A percentile compares a stretch with the other conserved stretches of the same genome.
Conservation (phyloP, 2,113 vertebrate species). For the Scolopax mira region DNA sequence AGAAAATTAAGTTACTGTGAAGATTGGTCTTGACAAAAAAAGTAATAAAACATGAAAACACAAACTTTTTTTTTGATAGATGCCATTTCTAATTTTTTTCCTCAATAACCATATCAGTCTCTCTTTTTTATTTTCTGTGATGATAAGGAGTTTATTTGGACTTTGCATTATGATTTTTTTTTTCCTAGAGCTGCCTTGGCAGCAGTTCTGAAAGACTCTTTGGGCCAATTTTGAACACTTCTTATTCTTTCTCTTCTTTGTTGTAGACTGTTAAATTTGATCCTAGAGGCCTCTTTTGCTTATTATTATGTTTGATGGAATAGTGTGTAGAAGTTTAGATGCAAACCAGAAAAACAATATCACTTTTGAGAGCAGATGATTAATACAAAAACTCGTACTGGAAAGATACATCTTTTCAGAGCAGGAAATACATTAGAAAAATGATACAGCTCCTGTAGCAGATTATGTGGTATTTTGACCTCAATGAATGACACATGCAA, state of each 20-base stretch:
- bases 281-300: neutral
- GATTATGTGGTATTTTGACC: neutral
- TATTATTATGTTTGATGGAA: neutral
- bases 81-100: neutral
- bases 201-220: neutral
- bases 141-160: neutral
- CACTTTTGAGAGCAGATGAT: neutral
- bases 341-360: neutral
- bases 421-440: neutral
- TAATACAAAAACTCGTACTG: neutral
- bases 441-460: neutral
- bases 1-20: slow-evolving; percentile 33
- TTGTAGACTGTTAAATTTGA: neutral
- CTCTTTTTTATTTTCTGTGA: neutral
- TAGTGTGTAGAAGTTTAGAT: neutral
- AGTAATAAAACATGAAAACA: neutral
- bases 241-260: neutral
- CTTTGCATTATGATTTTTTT: neutral
- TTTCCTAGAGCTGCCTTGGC: neutral
- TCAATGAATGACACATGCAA: neutral
- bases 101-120: neutral
- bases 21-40: neutral
- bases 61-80: neutral
- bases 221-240: neutral
- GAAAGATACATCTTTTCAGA: neutral